Evolutionary conservation across 2,113 vertebrate species (phyloP), one percentile per base, ranked within the genome.

Genomic region (Lepisosteus oculatus): DNA sequence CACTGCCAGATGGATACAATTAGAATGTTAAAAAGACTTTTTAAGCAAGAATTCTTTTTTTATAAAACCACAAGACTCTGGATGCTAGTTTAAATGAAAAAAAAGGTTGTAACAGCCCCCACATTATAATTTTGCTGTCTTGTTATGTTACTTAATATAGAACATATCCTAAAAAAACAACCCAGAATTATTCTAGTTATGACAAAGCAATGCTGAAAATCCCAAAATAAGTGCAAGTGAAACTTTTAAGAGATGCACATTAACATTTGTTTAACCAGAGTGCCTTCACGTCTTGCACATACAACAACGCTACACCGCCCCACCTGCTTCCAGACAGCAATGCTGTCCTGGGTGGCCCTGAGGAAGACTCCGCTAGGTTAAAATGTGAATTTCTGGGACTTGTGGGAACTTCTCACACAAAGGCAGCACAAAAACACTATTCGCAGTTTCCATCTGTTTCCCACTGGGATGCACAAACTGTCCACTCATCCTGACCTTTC

Each of bases 111-210:
- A 91, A 88, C 71, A 75, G 76, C 61, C 76, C 73, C 76, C 69
- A 81, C 11, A 55, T 80, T 81, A 72, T 83, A 80, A 78, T 83
- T 93, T 89, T 88, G 80, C 85, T 80, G 86, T 86, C 87, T 87
- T 91, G 88, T 92, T 90, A 85, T 90, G 88, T 85, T 88, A 90
- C 90, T 87, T 91, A 92, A 91, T 89, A 92, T 92, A 93, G 90
- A 88, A 81, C 67, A 77, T 81, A 66, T 81, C 78, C 82, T 90
- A 91, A 89, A 88, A 90, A 92, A 88, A 87, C 87, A 92, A 87
- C 88, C 88, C 86, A 80, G 82, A 82, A 90, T 90, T 89, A 91
- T 85, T 85, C 79, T 81, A 77, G 84, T 87, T 86, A 85, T 88
- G 86, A 92, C 90, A 88, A 90, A 90, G 87, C 89, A 89, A 29